Evolutionary conservation across 2,797 vertebrate genomes (phyloP), one percentile per base, ranked within the genome.

Genomic region (Petrocephalus sullivani): DNA sequence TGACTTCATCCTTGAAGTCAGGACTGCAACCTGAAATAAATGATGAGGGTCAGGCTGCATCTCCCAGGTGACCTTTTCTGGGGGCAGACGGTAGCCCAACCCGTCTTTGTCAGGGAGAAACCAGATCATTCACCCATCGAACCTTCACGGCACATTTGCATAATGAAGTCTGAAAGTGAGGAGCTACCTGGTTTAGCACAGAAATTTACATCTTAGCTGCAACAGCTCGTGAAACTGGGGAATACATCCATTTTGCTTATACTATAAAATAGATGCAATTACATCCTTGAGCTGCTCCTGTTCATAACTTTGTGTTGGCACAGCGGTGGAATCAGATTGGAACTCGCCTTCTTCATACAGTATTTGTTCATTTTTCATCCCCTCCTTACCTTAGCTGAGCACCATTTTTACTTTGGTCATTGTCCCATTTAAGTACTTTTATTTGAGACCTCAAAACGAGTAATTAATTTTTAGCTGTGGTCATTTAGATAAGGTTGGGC

Each of bases 91-190:
- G 91, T 90, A 87, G 91, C 90, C 91, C 90, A 90, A 93, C 90
- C 91, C 90, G 61, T 91, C 88, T 91, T 91, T 89, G 91, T 92
- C 92, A 92, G 88, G 90, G 91, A 19, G 41, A 91, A 92, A 91
- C 92, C 92, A 91, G 91, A 92, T 91, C 90, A 92, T 90, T 93
- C 92, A 91, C 90, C 91, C 91, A 90, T 86, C 91, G 91, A 92
- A 90, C 90, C 90, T 90, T 91, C 89, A 84, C 87, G 82, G 87
- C 88, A 82, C 88, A 92, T 92, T 92, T 92, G 90, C 91, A 93
- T 93, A 93, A 93, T 93, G 89, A 91, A 89, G 91, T 90, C 91
- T 91, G 87, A 87, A 90, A 91, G 91, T 89, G 89, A 87, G 89
- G 90, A 90, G 90, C 90, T 92, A 92, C 92, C 92, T 92, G 92